These are phyloP conservation scores for Acropora yongei DNA, from an alignment of 64 coral and sea anemone genomes.

Conservation along the genomic window DNA sequence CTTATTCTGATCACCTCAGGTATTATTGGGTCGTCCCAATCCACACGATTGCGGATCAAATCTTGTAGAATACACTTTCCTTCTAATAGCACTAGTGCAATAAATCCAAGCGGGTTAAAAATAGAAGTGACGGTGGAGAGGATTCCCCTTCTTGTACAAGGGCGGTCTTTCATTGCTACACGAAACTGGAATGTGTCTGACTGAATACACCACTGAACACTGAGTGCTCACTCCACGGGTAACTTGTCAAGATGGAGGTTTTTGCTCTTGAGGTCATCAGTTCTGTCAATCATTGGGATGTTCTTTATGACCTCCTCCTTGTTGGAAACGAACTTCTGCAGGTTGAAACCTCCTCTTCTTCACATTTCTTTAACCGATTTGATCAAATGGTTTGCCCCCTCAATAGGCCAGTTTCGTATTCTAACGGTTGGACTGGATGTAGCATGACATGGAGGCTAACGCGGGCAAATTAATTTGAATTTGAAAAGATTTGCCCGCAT, in stretches of 20 bases:
- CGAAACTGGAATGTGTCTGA: too few relatives aligned
- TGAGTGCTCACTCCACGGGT: not conserved
- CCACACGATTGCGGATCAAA: too few relatives aligned
- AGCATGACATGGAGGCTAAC: too few relatives aligned
- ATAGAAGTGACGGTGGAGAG: too few relatives aligned
- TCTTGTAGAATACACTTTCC: too few relatives aligned
- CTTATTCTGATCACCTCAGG: too few relatives aligned
- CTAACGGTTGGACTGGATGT: too few relatives aligned
- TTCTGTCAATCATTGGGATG: not conserved
- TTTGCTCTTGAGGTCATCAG: not conserved
- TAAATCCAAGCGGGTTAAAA: not conserved
- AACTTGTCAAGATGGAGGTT: not conserved
- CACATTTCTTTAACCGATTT: not conserved
- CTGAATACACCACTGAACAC: not conserved
- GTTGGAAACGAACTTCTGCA: not conserved
- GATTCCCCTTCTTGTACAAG: not conserved
- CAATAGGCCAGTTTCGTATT: too few relatives aligned
- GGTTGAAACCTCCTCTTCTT: not conserved
- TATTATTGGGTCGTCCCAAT: too few relatives aligned
- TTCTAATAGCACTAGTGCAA: too few relatives aligned
- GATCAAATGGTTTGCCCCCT: not conserved
- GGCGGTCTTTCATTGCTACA: not conserved
- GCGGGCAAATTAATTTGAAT: too few relatives aligned
- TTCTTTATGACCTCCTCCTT: not conserved
- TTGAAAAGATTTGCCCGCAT: too few relatives aligned